Percentiles rank a stretch among this genome's conserved stretches.
phyloP scores from a whole-genome alignment of 2,113 vertebrate genomes.

The Agapornis roseicollis region DNA sequence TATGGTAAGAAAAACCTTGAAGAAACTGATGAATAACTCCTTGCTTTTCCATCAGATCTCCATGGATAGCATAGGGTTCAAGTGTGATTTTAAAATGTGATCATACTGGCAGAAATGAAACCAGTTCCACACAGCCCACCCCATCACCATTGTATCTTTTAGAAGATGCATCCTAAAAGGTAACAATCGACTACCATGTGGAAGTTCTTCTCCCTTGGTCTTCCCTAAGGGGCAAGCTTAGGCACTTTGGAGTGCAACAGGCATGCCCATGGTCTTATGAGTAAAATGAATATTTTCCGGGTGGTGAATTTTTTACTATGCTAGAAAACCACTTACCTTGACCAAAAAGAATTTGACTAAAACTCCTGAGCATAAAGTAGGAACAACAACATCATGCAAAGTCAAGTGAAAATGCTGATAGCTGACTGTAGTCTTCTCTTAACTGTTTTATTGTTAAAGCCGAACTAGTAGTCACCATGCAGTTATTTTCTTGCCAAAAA shows the following conservation, averaged over 20 bases:
- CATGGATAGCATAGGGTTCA: background rate
- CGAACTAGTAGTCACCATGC: background rate
- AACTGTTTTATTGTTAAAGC: background rate
- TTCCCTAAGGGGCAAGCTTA: background rate
- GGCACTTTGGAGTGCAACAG: background rate
- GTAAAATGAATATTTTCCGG: background rate
- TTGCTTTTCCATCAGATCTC: background rate
- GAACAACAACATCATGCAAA: background rate
- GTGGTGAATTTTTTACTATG: background rate
- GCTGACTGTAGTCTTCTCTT: background rate
- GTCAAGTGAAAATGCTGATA: background rate
- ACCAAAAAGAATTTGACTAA: background rate
- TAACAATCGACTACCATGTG: rapidly evolving
- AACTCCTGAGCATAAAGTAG: background rate
- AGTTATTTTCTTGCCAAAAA: background rate
- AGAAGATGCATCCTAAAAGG: background rate
- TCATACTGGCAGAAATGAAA: background rate
- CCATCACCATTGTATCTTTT: background rate
- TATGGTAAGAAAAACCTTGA: background rate
- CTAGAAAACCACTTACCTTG: background rate
- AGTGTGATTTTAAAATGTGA: background rate
- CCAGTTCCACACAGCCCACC: background rate
- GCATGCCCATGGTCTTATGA: background rate
- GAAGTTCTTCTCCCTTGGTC: background rate
- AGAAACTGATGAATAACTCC: background rate